Evolutionary conservation across 2,888 invertebrate species (phyloP).

Genomic region (Ophion slaviceki): DNA sequence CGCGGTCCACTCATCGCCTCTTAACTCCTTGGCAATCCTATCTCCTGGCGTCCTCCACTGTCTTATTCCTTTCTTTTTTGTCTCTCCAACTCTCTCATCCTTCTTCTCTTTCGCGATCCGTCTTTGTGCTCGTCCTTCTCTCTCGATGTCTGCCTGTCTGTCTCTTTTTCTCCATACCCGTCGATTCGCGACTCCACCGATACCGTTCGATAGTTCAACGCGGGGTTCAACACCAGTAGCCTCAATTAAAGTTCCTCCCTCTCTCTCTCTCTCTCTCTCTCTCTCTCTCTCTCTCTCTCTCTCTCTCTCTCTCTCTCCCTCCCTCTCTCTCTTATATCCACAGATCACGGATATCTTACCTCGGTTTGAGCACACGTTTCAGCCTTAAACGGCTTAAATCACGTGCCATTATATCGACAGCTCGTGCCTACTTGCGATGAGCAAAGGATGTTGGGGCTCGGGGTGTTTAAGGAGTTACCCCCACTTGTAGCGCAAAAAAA

Average conservation of each 20-base stretch:
- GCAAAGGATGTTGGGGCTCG: not conserved
- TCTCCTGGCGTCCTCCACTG: not conserved
- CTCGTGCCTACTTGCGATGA: conserved; percentile 5
- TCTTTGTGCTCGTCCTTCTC: not conserved
- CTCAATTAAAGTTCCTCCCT: conserved; percentile 55
- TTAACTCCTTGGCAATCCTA: conserved; percentile 56
- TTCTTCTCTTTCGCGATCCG: not conserved
- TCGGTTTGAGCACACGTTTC: conserved; percentile 32
- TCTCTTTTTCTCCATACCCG: conserved; percentile 22
- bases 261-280: conserved; percentile 14
- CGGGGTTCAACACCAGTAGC: conserved; percentile 66
- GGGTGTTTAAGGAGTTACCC: too few relatives aligned
- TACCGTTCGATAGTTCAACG: conserved; percentile 66
- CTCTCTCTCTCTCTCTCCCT: conserved; percentile 23
- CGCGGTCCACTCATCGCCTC: conserved; percentile 81
- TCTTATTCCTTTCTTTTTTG: conserved; percentile 9
- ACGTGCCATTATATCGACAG: conserved; percentile 60
- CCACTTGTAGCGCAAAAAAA: too few relatives aligned
- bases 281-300: conserved; percentile 5
- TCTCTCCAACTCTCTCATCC: conserved; percentile 13
- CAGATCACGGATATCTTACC: conserved; percentile 50
- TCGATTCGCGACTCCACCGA: conserved; percentile 39
- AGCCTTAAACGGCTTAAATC: conserved; percentile 54
- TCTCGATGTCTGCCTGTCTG: conserved; percentile 4
- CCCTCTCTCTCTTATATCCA: conserved; percentile 21